Percentiles rank a stretch among this genome's conserved stretches.
Evolutionary conservation across 2,113 vertebrate genomes (phyloP).

Genomic region (Numida meleagris): DNA sequence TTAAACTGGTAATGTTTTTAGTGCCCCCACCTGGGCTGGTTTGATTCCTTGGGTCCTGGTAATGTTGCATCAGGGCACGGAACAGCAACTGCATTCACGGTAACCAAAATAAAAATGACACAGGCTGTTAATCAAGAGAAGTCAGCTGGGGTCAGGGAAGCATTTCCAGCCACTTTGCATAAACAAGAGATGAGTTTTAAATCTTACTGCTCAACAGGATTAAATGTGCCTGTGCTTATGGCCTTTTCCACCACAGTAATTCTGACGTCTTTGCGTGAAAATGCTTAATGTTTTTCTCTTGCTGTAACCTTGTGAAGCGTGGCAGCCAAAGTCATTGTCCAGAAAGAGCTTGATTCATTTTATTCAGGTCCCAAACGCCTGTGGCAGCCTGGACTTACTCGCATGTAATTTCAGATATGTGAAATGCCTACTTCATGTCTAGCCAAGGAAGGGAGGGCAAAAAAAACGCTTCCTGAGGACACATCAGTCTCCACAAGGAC

Average conservation of each 20-base stretch:
- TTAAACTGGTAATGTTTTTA: not conserved
- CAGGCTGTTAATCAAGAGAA: slow-evolving; percentile 23
- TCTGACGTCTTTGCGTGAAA: not conserved
- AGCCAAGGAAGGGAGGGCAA: not conserved
- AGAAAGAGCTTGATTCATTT: not conserved
- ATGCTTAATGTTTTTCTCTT: not conserved
- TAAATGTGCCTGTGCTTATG: not conserved
- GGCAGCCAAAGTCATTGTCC: not conserved
- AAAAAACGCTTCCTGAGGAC: not conserved
- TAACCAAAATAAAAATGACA: slow-evolving; percentile 47
- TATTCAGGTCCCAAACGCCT: not conserved
- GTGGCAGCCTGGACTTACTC: accelerated
- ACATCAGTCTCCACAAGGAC: not conserved
- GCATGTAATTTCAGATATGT: not conserved
- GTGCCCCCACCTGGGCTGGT: not conserved
- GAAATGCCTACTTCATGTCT: not conserved
- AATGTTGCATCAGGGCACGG: slow-evolving; percentile 10
- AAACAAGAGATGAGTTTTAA: not conserved
- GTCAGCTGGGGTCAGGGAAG: not conserved
- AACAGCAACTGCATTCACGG: not conserved
- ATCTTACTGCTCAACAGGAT: not conserved
- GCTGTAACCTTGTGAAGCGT: not conserved
- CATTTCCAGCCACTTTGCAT: slow-evolving; percentile 10
- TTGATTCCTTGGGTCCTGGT: not conserved
- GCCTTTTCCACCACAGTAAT: not conserved